Conservation (phyloP, 2,113 vertebrate genomes). For the Orycteropus afer region DNA sequence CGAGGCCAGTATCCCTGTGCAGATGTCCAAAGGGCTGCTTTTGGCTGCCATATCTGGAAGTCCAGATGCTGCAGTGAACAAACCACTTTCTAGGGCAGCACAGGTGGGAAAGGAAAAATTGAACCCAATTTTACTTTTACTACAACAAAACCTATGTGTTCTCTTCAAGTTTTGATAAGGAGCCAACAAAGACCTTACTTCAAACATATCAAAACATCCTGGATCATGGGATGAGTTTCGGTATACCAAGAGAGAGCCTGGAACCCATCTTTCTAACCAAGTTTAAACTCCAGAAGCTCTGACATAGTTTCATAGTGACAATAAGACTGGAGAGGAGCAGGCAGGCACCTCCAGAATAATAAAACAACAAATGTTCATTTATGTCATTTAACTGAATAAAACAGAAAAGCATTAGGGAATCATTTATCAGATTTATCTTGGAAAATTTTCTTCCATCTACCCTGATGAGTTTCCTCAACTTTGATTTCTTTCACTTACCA, state of each 20-base stretch:
- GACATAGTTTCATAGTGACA: neutral
- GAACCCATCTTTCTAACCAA: neutral
- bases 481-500: slow-evolving; percentile 23
- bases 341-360: neutral
- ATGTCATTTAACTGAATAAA: slow-evolving; percentile 18
- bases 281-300: neutral
- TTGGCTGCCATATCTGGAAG: neutral
- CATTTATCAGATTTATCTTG: neutral
- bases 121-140: slow-evolving; percentile 47
- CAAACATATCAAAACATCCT: neutral
- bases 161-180: neutral
- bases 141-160: slow-evolving; percentile 9
- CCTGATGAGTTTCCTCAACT: neutral
- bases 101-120: neutral
- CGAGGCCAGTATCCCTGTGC: neutral
- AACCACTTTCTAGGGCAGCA: neutral
- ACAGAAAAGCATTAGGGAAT: slow-evolving; percentile 8
- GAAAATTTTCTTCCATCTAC: slow-evolving; percentile 32
- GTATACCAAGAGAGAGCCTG: neutral
- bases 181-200: neutral
- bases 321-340: neutral
- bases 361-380: neutral
- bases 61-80: neutral
- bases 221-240: neutral
- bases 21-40: neutral